Evolutionary conservation across 2,797 vertebrate genomes (phyloP).

Genomic region (Tiaroga cobitis): DNA sequence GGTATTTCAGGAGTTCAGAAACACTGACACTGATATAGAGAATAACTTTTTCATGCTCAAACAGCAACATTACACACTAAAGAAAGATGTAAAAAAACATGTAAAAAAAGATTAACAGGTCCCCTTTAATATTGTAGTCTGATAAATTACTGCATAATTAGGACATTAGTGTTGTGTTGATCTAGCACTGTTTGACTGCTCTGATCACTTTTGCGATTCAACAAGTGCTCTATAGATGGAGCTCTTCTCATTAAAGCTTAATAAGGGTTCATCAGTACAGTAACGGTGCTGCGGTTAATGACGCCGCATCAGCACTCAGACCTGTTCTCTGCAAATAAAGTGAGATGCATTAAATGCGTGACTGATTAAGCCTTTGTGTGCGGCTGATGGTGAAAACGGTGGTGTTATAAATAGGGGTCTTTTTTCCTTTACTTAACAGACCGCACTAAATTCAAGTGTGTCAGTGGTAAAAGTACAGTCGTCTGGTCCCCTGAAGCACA

Average conservation of each 20-base stretch:
- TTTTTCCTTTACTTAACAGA: constrained; percentile 77
- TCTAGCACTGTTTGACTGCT: not conserved
- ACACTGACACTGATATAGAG: not conserved
- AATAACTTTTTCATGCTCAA: not conserved
- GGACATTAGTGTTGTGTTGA: not conserved
- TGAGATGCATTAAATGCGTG: constrained; percentile 19
- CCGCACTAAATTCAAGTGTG: constrained; percentile 71
- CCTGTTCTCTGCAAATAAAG: not conserved
- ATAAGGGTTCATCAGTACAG: constrained; percentile 52
- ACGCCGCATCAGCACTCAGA: constrained; percentile 20
- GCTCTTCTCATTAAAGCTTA: constrained; percentile 84
- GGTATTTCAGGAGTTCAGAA: not conserved
- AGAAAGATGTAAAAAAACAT: not conserved
- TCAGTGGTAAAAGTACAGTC: constrained; percentile 72
- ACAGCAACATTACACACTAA: not conserved
- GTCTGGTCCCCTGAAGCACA: constrained; percentile 70
- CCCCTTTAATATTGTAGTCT: not conserved
- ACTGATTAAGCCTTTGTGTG: not conserved
- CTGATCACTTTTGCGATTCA: constrained; percentile 73
- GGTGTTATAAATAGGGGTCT: constrained; percentile 64
- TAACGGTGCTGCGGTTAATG: not conserved
- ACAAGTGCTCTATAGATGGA: constrained; percentile 85
- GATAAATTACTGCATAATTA: not conserved
- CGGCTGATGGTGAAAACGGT: not conserved
- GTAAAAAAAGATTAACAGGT: not conserved